These are phyloP conservation scores for Batillaria attramentaria DNA, from an alignment of 1,140 invertebrate genomes.

Conservation along the genomic window DNA sequence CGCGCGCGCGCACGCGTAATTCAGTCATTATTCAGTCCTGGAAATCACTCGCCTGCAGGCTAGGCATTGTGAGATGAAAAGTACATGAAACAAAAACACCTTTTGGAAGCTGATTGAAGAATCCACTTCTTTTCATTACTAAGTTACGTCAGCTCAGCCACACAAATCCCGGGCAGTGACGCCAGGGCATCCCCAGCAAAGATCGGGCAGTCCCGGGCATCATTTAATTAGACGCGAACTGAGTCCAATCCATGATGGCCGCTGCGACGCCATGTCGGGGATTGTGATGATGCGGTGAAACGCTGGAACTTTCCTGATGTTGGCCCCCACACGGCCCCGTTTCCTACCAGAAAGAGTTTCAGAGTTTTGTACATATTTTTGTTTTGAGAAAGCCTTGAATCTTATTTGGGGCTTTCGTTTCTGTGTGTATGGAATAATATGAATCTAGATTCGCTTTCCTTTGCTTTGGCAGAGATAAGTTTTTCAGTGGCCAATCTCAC, in stretches of 20 bases:
- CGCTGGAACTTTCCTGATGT: constrained; percentile 57
- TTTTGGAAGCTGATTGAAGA: background rate
- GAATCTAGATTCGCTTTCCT: constrained; percentile 98
- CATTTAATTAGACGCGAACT: background rate
- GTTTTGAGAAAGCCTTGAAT: constrained; percentile 72
- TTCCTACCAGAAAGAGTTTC: constrained; percentile 41
- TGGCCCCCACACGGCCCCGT: constrained; percentile 46
- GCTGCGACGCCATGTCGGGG: constrained; percentile 64
- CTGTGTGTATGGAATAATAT: constrained; percentile 89
- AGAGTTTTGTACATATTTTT: constrained; percentile 52
- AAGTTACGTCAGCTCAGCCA: background rate
- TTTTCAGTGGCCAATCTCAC: constrained; percentile 95
- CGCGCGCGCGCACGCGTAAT: too few relatives aligned
- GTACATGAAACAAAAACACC: background rate
- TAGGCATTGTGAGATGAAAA: background rate
- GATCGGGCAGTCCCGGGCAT: background rate
- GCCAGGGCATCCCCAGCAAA: background rate
- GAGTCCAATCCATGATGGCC: background rate
- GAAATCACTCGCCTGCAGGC: too few relatives aligned
- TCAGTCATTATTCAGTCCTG: too few relatives aligned
- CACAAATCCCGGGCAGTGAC: background rate
- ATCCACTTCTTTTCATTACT: background rate
- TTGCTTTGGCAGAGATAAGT: constrained; percentile 97
- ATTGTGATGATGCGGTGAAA: constrained; percentile 55
- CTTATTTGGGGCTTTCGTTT: constrained; percentile 73